Evolutionary conservation across 1,140 invertebrate genomes (phyloP), one percentile per base, ranked within the genome.

Genomic region (Zaprionus tsacasi): DNA sequence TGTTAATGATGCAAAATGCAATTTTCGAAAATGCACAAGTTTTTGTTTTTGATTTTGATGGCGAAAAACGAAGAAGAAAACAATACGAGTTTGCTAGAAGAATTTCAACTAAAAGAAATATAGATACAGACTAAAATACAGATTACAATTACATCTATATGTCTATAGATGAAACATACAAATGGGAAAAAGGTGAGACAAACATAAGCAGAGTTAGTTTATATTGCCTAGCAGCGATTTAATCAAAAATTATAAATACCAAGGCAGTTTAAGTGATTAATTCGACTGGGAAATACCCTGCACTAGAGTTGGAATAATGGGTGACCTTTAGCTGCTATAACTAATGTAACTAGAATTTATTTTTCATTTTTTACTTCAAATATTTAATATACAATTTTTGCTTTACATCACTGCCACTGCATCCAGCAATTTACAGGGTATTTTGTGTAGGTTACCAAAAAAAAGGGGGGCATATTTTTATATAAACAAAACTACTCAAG

Each of bases 1-100:
- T 89, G 85, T 89, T 89, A 89, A 89, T 89, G 85, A 89, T 89
- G 85, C 85, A 89, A 85, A 87, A 85, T 85, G 85, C 81, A 89
- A 89, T 87, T 87, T 87, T 87, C 66, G 76, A 79, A 87, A 87
- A 82, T 81, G 81, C 78, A 75, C 52, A 81, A 85, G 81, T 81
- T 86, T 86, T 81, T 75, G 70, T 69, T 75, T 81, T 86, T 73
- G 81, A 83, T 83, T 81, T 75, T 75, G 15, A 55, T 52, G 10
- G n/a, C 50, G 58, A 33, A 30, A 5, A 30, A 6, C 27, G 3
- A 35, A 54, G 21, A 25, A 6, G 63, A n/a, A 58, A 68, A 72
- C 71, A 56, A 52, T 33, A 35, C 15, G 15, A 40, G 27, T 30
- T 45, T 40, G 1, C 35, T 13, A 50, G 13, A 57, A 64, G 25